Percentiles rank a stretch among this genome's conserved stretches.
phyloP scores from a whole-genome alignment of 1,140 invertebrate species.

The Gryllus bimaculatus region DNA sequence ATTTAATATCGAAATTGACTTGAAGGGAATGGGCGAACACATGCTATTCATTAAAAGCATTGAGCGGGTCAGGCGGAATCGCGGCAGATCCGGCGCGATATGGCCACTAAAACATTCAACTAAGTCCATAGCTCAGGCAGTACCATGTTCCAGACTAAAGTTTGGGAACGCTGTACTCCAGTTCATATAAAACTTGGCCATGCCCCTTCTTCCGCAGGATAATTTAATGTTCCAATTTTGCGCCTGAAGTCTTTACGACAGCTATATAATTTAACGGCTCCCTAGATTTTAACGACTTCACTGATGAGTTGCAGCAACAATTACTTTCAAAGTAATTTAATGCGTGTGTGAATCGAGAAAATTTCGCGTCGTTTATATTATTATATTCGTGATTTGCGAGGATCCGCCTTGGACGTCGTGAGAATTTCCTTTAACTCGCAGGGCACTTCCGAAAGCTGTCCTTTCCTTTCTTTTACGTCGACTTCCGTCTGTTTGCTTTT shows the following conservation, averaged over 20 bases:
- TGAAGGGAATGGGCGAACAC: no score
- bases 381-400: no score
- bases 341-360: not conserved
- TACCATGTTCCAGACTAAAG: not conserved
- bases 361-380: not conserved
- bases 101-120: not conserved
- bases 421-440: not conserved
- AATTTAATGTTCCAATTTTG: slow-evolving; percentile 6
- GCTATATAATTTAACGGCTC: not conserved
- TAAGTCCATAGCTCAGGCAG: not conserved
- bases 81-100: not conserved
- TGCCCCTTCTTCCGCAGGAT: slow-evolving; percentile 2
- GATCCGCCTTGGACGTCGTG: not conserved
- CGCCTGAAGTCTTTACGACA: not conserved
- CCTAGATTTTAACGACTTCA: not conserved
- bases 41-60: no score
- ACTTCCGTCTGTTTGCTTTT: not conserved
- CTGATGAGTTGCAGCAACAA: not conserved
- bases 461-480: not conserved
- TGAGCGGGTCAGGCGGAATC: not conserved
- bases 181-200: not conserved
- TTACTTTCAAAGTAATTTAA: not conserved
- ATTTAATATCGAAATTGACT: no score
- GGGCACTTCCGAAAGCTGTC: not conserved
- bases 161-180: not conserved